Percentiles rank a stretch among this genome's conserved stretches.
phyloP scores from a whole-genome alignment of 2,797 vertebrate genomes.

The Oreortyx pictus region DNA sequence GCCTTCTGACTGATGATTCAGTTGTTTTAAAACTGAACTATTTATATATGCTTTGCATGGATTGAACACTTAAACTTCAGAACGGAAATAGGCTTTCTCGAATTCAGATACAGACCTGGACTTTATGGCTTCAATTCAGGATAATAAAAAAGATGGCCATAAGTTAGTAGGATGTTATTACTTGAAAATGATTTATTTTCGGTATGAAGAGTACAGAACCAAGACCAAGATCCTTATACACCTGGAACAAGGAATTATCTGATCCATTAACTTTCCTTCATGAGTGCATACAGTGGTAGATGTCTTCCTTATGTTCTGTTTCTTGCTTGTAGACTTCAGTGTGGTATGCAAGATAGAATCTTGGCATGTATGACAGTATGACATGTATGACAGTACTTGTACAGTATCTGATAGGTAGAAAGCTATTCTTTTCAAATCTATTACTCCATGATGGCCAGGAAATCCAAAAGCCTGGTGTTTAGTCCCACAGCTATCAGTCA shows the following conservation, averaged over 20 bases:
- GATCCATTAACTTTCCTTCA: background rate
- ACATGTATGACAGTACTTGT: too few relatives aligned
- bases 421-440: background rate
- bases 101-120: background rate
- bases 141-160: background rate
- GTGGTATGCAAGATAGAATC: background rate
- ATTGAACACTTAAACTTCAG: background rate
- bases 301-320: background rate
- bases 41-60: background rate
- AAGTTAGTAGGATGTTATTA: background rate
- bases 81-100: background rate
- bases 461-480: background rate
- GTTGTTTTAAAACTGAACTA: background rate
- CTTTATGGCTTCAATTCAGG: background rate
- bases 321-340: background rate
- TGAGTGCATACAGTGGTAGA: background rate
- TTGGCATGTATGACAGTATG: background rate
- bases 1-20: background rate
- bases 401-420: background rate
- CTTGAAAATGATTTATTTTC: background rate
- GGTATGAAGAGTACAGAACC: background rate
- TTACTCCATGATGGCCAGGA: background rate
- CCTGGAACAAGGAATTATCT: background rate
- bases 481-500: too few relatives aligned
- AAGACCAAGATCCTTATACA: background rate